Evolutionary conservation across 2,113 vertebrate genomes (phyloP), one percentile per base, ranked within the genome.

Genomic region (Micronycteris hirsuta): DNA sequence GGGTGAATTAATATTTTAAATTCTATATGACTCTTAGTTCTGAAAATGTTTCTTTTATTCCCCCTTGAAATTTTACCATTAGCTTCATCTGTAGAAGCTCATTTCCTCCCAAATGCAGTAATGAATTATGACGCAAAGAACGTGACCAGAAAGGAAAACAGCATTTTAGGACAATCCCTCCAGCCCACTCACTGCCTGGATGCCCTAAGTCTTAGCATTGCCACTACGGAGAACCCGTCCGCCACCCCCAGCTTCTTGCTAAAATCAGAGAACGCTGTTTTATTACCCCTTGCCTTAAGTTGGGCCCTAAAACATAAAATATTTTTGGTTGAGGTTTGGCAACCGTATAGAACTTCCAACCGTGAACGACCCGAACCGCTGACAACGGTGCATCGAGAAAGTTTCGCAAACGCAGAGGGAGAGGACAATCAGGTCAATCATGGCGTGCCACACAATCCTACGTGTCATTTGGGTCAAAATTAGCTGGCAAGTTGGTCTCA

Each of bases 61-160:
- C 73, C 65, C 81, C 43, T 89, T 56, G 74, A 93, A 80, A 94
- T 86, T 71, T 84, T 76, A 88, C 7, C 58, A 76, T 65, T 82
- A n/a, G 52, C 45, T 56, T 83, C 33, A 88, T 68, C 47, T 63
- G 36, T n/a, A 65, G 81, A 94, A 80, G 16, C 7, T 87, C 49
- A 73, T 91, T 87, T 74, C 73, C 36, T 92, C 24, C 22, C 43
- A 92, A 41, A 82, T 28, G 47, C 68, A 84, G 77, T 84, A 88
- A 81, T 20, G 45, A 88, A 52, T 90, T 41, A 88, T 24, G n/a
- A 93, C 56, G 86, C 81, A 78, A 94, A 86, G 65, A 92, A 76
- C 0, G 10, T 91, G 43, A 61, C 1, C 24, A 43, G 47, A 58
- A 86, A 86, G 47, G 49, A 85, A 93, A 94, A 76, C 1, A 54